Conservation (phyloP, 2,113 vertebrate genomes). For the Silurus asotus region DNA sequence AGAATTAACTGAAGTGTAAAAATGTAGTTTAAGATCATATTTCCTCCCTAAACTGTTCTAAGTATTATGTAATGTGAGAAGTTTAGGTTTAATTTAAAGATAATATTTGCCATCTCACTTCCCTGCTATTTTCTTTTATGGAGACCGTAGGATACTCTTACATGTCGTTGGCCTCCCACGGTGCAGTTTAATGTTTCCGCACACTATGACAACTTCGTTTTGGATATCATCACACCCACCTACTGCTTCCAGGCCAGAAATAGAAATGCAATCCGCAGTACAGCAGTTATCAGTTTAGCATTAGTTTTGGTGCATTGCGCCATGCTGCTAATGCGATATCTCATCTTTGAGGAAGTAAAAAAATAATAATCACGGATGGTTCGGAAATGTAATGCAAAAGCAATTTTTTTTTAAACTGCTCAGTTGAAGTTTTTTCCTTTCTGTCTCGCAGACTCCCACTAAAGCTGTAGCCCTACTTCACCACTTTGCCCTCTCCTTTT, state of each 20-base stretch:
- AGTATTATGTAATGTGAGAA: neutral
- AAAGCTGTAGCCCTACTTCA: neutral
- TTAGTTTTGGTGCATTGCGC: constrained; percentile 27
- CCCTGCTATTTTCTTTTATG: constrained; percentile 19
- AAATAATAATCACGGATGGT: neutral
- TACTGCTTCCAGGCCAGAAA: neutral
- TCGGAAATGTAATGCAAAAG: neutral
- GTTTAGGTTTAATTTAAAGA: neutral
- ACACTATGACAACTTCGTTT: constrained; percentile 13
- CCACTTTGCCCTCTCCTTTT: neutral
- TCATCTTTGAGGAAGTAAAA: constrained; percentile 2
- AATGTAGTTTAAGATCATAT: neutral
- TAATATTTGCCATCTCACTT: constrained; percentile 19
- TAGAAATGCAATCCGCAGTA: neutral
- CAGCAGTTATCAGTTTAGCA: constrained; percentile 19
- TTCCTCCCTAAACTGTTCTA: neutral
- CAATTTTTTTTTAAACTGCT: neutral
- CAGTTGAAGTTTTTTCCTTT: neutral
- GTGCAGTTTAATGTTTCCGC: constrained; percentile 27
- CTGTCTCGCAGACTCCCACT: neutral
- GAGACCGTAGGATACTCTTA: constrained; percentile 17
- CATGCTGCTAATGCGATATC: neutral
- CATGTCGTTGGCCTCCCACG: constrained; percentile 10
- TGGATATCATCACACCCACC: constrained; percentile 24
- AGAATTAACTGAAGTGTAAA: neutral